These are phyloP conservation scores for Embidobia sp. DNA, from an alignment of 2,888 invertebrate species.

Conservation along the genomic window DNA sequence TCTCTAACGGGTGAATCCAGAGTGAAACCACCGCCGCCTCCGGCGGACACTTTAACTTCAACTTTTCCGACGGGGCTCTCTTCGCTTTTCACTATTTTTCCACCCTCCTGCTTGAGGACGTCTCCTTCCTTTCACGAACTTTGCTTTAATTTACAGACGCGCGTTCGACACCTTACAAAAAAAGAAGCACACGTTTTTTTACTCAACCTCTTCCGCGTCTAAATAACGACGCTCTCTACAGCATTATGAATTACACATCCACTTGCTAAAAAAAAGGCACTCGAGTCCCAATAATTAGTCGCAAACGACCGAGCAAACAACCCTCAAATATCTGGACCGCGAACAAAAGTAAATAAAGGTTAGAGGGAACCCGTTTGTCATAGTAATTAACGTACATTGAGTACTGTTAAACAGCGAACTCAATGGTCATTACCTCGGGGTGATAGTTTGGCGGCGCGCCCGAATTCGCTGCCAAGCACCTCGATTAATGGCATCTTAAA, in stretches of 20 bases:
- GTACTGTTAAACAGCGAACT: constrained; percentile 54
- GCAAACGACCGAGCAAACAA: no score
- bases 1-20: constrained; percentile 61
- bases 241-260: constrained; percentile 34
- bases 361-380: constrained; percentile 18
- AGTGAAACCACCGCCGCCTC: constrained; percentile 50
- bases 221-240: constrained; percentile 15
- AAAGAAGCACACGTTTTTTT: constrained; percentile 20
- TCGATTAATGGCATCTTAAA: constrained; percentile 70
- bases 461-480: constrained; percentile 58
- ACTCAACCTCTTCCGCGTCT: background rate
- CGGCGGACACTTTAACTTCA: constrained; percentile 57
- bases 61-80: constrained; percentile 45
- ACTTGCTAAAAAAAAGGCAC: constrained; percentile 10
- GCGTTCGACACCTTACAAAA: constrained; percentile 36
- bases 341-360: background rate
- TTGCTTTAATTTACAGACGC: constrained; percentile 49
- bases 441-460: constrained; percentile 64
- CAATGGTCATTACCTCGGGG: constrained; percentile 59
- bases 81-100: constrained; percentile 55
- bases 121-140: constrained; percentile 50
- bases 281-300: constrained; percentile 29
- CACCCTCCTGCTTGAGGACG: constrained; percentile 39
- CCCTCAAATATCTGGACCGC: background rate
- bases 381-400: constrained; percentile 51